Evolutionary conservation across 2,888 invertebrate species (phyloP).

Genomic region (Ophonus ardosiacus): DNA sequence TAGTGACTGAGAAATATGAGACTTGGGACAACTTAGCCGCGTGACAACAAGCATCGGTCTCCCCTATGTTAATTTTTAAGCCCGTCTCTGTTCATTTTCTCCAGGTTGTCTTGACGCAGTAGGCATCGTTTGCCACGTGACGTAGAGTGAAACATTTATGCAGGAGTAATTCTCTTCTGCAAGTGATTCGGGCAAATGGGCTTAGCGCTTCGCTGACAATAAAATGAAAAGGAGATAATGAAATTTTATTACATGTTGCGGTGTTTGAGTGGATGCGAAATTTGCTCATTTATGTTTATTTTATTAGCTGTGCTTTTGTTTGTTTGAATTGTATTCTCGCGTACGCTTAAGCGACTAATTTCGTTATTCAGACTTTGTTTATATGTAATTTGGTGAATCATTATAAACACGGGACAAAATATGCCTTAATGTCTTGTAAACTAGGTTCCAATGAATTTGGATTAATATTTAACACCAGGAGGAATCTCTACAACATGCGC

Average conservation of each 20-base stretch:
- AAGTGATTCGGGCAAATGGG: slow-evolving; percentile 31
- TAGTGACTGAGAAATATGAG: no score
- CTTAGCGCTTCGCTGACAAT: slow-evolving; percentile 26
- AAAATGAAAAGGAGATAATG: slow-evolving; percentile 43
- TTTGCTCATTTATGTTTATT: slow-evolving; percentile 35
- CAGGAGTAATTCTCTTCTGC: slow-evolving; percentile 14
- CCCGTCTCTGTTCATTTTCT: no score
- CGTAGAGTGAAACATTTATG: slow-evolving; percentile 31
- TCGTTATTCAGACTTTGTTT: slow-evolving; percentile 38
- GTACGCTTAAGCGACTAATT: slow-evolving; percentile 40
- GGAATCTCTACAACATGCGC: no score
- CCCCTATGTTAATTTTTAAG: no score
- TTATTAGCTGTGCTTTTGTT: slow-evolving; percentile 40
- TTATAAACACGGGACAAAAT: not conserved
- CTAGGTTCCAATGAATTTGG: not conserved
- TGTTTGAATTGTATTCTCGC: slow-evolving; percentile 28
- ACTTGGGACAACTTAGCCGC: no score
- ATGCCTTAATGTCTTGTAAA: not conserved
- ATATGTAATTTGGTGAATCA: slow-evolving; percentile 27
- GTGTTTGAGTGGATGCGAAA: slow-evolving; percentile 35
- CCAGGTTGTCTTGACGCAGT: no score
- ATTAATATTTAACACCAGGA: not conserved
- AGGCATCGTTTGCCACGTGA: not conserved
- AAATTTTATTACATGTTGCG: slow-evolving; percentile 46
- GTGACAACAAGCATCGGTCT: no score